Conservation (phyloP, 2,797 vertebrate species). For the Scyliorhinus canicula region DNA sequence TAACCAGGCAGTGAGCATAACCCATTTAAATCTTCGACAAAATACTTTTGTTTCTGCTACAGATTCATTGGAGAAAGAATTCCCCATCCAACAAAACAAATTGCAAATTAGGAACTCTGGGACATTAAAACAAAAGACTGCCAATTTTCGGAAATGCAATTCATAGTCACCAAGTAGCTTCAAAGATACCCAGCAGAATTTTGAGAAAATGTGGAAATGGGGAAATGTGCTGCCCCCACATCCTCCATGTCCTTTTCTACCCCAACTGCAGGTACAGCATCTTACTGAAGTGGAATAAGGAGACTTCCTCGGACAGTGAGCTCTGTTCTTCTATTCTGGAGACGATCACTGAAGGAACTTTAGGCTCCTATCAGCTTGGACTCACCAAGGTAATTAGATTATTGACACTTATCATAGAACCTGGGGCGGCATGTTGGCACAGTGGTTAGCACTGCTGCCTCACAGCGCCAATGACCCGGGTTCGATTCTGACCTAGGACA, state of each 20-base stretch:
- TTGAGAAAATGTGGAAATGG: neutral
- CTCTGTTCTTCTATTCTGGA: slow-evolving; percentile 61
- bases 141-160: neutral
- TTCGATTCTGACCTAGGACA: too few species aligned
- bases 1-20: neutral
- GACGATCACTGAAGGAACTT: slow-evolving; percentile 52
- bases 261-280: slow-evolving; percentile 52
- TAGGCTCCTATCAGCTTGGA: slow-evolving; percentile 56
- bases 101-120: neutral
- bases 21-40: neutral
- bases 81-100: neutral
- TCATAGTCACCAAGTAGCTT: neutral
- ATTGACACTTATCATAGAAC: too few species aligned
- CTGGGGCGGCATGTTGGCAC: too few species aligned
- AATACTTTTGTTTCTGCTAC: neutral
- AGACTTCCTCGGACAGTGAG: slow-evolving; percentile 50
- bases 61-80: neutral
- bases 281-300: slow-evolving; percentile 49
- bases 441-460: too few species aligned
- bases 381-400: slow-evolving; percentile 55
- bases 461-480: too few species aligned
- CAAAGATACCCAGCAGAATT: neutral
- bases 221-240: neutral
- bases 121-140: too few species aligned
- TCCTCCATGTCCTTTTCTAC: neutral